Percentiles rank a stretch among this genome's conserved stretches.
Evolutionary conservation across 2,888 invertebrate genomes (phyloP).

Genomic region (Spilosoma lubricipeda): DNA sequence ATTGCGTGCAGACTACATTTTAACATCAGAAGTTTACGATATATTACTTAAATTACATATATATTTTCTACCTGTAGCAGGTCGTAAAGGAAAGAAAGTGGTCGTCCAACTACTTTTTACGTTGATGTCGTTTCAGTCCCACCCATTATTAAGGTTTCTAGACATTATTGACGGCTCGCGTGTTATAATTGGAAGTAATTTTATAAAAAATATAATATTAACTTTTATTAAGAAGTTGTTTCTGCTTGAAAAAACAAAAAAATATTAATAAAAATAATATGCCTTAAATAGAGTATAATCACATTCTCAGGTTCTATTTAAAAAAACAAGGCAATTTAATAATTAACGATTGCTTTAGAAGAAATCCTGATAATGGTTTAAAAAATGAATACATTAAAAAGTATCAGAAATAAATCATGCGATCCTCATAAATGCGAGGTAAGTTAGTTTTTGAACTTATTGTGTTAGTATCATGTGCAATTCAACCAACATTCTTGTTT

Average conservation of each 20-base stretch:
- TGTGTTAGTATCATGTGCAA: too few species aligned
- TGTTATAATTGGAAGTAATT: slow-evolving; percentile 3
- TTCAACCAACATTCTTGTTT: too few species aligned
- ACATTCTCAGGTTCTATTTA: too few species aligned
- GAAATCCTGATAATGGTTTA: neutral
- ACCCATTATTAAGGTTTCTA: neutral
- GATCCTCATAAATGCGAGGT: neutral
- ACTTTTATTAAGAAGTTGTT: too few species aligned
- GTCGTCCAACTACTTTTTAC: slow-evolving; percentile 34
- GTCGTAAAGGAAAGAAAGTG: slow-evolving; percentile 47
- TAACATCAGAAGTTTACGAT: neutral
- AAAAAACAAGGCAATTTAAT: neutral
- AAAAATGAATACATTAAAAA: neutral
- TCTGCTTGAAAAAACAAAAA: neutral
- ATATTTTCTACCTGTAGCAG: slow-evolving; percentile 15
- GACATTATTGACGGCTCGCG: slow-evolving; percentile 4
- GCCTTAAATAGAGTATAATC: too few species aligned
- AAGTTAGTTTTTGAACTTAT: neutral
- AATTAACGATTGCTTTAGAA: neutral
- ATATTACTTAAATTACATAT: neutral
- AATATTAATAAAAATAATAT: neutral
- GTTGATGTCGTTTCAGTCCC: slow-evolving; percentile 37
- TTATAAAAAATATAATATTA: neutral
- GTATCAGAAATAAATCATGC: too few species aligned
- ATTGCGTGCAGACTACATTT: neutral